Evolutionary conservation across 2,888 invertebrate genomes (phyloP).

Genomic region (Aspidiotus rigidus): DNA sequence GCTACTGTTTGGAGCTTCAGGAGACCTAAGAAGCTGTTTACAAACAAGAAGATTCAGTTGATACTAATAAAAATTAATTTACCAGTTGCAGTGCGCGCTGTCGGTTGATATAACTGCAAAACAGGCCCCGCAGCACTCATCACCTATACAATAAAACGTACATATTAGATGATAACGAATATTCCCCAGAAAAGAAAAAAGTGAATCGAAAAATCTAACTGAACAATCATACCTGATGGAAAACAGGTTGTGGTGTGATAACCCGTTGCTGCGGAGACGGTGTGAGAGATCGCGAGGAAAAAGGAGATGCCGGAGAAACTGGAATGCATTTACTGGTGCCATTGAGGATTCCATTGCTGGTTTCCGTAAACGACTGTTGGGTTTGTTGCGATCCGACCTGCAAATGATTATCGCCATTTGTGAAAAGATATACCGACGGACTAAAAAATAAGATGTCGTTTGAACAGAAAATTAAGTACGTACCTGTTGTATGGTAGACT

Average conservation of each 20-base stretch:
- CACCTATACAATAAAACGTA: constrained; percentile 34
- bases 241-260: constrained; percentile 38
- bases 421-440: background rate
- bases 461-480: background rate
- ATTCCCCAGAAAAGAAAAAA: background rate
- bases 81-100: constrained; percentile 35
- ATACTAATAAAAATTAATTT: background rate
- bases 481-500: constrained; percentile 40
- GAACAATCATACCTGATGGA: constrained; percentile 34
- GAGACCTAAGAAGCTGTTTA: too few species aligned
- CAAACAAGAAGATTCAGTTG: too few species aligned
- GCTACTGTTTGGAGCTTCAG: too few species aligned
- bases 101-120: constrained; percentile 36
- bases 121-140: constrained; percentile 38
- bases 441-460: background rate
- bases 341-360: constrained; percentile 29
- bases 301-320: constrained; percentile 38
- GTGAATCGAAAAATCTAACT: background rate
- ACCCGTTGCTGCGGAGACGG: constrained; percentile 39
- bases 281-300: constrained; percentile 40
- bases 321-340: constrained; percentile 36
- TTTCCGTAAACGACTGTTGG: constrained; percentile 22
- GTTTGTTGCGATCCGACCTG: constrained; percentile 29
- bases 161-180: background rate
- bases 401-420: background rate